Evolutionary conservation across 2,888 invertebrate genomes (phyloP).

Genomic region (Dioctria linearis): DNA sequence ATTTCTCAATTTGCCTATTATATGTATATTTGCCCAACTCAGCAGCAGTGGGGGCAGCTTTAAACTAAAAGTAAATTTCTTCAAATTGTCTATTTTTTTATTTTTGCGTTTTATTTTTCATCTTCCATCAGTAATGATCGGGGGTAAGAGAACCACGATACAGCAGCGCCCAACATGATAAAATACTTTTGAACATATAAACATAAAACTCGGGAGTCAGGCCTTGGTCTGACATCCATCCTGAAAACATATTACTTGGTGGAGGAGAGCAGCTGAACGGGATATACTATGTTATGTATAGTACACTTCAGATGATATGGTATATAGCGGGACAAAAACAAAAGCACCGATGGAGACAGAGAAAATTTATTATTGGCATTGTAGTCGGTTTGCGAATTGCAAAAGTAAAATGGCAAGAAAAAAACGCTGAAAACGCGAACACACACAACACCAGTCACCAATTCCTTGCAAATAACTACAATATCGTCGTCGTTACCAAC

Average conservation of each 20-base stretch:
- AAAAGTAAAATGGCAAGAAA: slow-evolving; percentile 48
- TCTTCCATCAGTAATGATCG: slow-evolving; percentile 26
- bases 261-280: slow-evolving; percentile 23
- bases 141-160: slow-evolving; percentile 40
- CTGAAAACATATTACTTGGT: slow-evolving; percentile 1
- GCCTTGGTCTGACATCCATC: slow-evolving; percentile 41
- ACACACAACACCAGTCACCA: background rate
- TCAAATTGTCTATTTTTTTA: slow-evolving; percentile 33
- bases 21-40: too few species aligned
- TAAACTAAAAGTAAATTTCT: slow-evolving; percentile 16
- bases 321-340: slow-evolving; percentile 34
- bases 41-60: too few species aligned
- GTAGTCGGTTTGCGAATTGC: slow-evolving; percentile 49
- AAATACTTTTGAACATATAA: slow-evolving; percentile 45
- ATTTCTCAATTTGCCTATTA: too few species aligned
- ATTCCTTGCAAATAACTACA: background rate
- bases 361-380: slow-evolving; percentile 50
- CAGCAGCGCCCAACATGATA: slow-evolving; percentile 43
- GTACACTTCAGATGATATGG: too few species aligned
- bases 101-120: slow-evolving; percentile 17
- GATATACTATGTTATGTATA: background rate
- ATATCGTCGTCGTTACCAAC: background rate
- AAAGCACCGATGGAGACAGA: slow-evolving; percentile 51
- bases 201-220: slow-evolving; percentile 26
- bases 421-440: slow-evolving; percentile 23